Percentiles rank a stretch among this genome's conserved stretches.
phyloP scores from a whole-genome alignment of 2,797 vertebrate species.

The Nannoperca australis region DNA sequence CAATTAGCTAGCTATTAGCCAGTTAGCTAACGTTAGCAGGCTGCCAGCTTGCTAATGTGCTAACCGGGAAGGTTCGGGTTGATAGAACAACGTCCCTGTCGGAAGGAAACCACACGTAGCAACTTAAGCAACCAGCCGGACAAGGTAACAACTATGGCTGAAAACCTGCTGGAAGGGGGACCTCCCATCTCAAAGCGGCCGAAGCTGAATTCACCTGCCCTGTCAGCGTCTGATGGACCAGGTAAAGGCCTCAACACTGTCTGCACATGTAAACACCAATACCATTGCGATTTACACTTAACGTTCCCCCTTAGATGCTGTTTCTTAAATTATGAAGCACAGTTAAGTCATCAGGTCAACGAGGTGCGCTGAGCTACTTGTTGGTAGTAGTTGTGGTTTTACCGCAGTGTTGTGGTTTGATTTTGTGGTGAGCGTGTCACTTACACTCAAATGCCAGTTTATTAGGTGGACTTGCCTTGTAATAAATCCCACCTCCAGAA shows the following conservation, averaged over 20 bases:
- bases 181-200: slow-evolving; percentile 96
- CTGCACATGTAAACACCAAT: slow-evolving; percentile 39
- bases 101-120: slow-evolving; percentile 40
- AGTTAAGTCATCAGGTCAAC: not conserved
- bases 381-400: slow-evolving; percentile 26
- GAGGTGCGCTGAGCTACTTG: not conserved
- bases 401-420: slow-evolving; percentile 52
- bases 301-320: fast-evolving
- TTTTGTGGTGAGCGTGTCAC: slow-evolving; percentile 9
- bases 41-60: slow-evolving; percentile 79
- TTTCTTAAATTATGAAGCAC: not conserved
- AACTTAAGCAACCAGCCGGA: slow-evolving; percentile 30
- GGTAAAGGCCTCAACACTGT: slow-evolving; percentile 86
- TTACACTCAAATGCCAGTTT: not conserved
- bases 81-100: slow-evolving; percentile 44
- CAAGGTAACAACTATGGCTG: slow-evolving; percentile 87
- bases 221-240: slow-evolving; percentile 93
- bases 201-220: slow-evolving; percentile 96
- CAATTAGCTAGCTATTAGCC: slow-evolving; percentile 81
- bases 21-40: slow-evolving; percentile 78
- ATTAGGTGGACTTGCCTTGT: not conserved
- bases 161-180: slow-evolving; percentile 96
- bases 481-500: too few relatives aligned
- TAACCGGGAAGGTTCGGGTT: slow-evolving; percentile 68
- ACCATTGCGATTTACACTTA: not conserved